Conservation (phyloP, 2,888 invertebrate genomes). For the Priocnemis perturbator region DNA sequence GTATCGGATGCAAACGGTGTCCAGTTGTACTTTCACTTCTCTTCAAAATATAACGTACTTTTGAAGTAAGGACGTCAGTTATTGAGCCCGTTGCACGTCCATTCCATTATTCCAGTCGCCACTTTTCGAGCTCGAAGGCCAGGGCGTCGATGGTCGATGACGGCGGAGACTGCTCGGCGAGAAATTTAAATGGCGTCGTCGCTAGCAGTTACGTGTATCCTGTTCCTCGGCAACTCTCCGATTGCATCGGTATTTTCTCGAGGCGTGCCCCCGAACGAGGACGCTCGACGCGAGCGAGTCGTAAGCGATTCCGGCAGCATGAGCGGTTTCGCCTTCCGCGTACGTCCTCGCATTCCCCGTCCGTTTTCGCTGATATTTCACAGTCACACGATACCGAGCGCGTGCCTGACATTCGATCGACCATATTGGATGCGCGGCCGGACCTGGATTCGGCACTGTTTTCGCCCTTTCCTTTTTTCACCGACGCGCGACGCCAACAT, state of each 20-base stretch:
- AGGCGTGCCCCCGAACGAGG: slow-evolving; percentile 21
- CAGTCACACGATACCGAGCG: slow-evolving; percentile 58
- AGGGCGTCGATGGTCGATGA: no score
- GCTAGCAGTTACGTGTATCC: no score
- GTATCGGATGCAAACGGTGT: no score
- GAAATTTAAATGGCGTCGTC: not conserved
- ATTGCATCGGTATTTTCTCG: slow-evolving; percentile 45
- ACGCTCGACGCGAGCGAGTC: slow-evolving; percentile 14
- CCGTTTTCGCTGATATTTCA: slow-evolving; percentile 45
- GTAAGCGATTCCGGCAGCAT: slow-evolving; percentile 29
- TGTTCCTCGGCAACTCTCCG: slow-evolving; percentile 30
- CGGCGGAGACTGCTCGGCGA: no score
- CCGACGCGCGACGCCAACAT: no score
- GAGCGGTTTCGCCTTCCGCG: slow-evolving; percentile 42
- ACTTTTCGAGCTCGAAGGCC: no score
- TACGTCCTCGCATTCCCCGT: slow-evolving; percentile 28
- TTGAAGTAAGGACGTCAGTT: no score
- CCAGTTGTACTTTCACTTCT: no score
- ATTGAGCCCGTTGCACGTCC: no score
- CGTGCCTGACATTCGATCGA: slow-evolving; percentile 61
- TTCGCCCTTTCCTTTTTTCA: not conserved
- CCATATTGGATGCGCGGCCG: slow-evolving; percentile 43
- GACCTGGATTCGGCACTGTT: slow-evolving; percentile 28
- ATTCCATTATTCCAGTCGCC: no score
- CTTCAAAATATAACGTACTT: no score